phyloP scores from a whole-genome alignment of 53 echinoderm and acorn worm genomes.

The Luidia sarsii region DNA sequence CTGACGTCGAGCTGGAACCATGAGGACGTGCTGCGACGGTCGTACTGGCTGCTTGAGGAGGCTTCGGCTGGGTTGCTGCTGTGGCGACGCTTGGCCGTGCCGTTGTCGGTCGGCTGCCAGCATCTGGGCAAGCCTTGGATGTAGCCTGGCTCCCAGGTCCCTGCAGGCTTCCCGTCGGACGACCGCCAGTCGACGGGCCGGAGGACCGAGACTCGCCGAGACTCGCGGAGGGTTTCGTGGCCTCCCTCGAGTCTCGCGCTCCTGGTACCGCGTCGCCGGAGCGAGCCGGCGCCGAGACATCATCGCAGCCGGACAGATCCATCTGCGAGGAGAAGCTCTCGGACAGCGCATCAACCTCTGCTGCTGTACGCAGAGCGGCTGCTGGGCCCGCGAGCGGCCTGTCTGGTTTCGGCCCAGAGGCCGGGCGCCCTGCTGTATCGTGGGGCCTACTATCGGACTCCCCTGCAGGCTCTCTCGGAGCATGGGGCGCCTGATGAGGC shows the following conservation, averaged over 20 bases:
- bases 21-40: too few relatives aligned
- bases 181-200: not conserved
- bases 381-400: too few relatives aligned
- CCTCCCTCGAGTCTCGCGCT: not conserved
- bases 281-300: not conserved
- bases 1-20: too few relatives aligned
- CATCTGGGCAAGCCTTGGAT: not conserved
- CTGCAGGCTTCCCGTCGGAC: not conserved
- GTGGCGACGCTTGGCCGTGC: not conserved
- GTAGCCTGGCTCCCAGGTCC: too few relatives aligned
- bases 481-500: too few relatives aligned
- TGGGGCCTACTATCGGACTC: too few relatives aligned
- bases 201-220: not conserved
- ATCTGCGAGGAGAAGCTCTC: conserved; percentile 50
- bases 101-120: conserved; percentile 9
- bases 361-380: too few relatives aligned
- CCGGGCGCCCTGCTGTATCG: too few relatives aligned
- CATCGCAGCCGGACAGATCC: conserved; percentile 25
- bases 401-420: too few relatives aligned
- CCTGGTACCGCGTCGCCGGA: not conserved
- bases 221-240: not conserved
- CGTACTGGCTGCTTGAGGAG: too few relatives aligned
- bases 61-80: not conserved
- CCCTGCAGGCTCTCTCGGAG: too few relatives aligned
- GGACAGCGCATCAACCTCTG: conserved; percentile 22